Evolutionary conservation across 2,113 vertebrate species (phyloP).

Genomic region (Gambusia holbrooki): DNA sequence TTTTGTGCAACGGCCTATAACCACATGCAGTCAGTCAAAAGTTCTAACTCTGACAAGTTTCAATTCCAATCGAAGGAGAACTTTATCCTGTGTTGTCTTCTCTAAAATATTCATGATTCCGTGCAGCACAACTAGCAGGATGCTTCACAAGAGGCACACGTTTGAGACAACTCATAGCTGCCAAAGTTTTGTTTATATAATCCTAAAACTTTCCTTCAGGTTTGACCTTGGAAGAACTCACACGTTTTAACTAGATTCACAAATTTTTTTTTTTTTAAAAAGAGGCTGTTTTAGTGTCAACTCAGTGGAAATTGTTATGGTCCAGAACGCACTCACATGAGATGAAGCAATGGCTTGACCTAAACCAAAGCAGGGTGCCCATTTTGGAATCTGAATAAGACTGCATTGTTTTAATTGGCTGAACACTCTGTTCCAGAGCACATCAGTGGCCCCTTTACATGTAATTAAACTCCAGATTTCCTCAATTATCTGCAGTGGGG

Average conservation of each 20-base stretch:
- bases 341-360: background rate
- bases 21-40: background rate
- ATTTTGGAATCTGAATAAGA: slow-evolving; percentile 35
- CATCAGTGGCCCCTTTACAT: slow-evolving; percentile 45
- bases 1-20: too few relatives aligned
- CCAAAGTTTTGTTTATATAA: background rate
- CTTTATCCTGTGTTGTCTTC: background rate
- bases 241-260: background rate
- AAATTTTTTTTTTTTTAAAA: background rate
- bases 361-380: slow-evolving; percentile 30
- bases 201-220: background rate
- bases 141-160: background rate
- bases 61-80: background rate
- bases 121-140: background rate
- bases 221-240: background rate
- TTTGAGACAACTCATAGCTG: background rate
- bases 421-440: slow-evolving; percentile 34
- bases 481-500: slow-evolving; percentile 46
- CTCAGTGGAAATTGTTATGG: slow-evolving; percentile 3
- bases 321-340: slow-evolving; percentile 21
- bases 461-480: slow-evolving; percentile 60
- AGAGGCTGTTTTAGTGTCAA: slow-evolving; percentile 17
- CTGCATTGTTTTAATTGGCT: slow-evolving; percentile 51
- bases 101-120: background rate
- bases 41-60: background rate